phyloP scores from a whole-genome alignment of 2,888 invertebrate genomes.

The Cephus runcator region DNA sequence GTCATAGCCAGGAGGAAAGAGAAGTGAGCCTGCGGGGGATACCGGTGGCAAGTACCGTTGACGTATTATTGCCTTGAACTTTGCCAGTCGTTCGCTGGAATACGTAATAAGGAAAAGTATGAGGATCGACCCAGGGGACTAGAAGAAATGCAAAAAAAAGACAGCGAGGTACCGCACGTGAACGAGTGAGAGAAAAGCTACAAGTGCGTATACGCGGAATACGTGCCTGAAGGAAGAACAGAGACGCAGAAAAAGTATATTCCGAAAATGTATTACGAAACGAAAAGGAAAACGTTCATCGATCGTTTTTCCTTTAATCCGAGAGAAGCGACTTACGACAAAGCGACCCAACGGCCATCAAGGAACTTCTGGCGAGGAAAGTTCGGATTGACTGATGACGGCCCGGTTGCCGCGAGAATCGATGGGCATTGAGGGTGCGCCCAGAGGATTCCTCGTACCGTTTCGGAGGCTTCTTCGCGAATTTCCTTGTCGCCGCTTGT shows the following conservation, averaged over 20 bases:
- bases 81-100: not conserved
- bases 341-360: not conserved
- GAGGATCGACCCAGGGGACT: not conserved
- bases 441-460: constrained; percentile 7
- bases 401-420: constrained; percentile 33
- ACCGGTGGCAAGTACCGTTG: not conserved
- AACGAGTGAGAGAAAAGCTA: not conserved
- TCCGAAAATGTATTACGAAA: not conserved
- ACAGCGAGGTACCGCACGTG: not conserved
- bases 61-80: not conserved
- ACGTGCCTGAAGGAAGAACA: too few species aligned
- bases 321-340: not conserved
- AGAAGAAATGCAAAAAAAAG: not conserved
- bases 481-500: constrained; percentile 55
- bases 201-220: not conserved
- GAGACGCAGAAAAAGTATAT: not conserved
- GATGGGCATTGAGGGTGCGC: constrained; percentile 31
- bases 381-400: not conserved
- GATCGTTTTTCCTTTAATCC: not conserved
- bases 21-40: not conserved
- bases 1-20: not conserved
- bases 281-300: not conserved
- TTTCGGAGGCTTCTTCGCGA: constrained; percentile 39
- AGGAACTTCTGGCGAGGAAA: not conserved
- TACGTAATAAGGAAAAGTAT: not conserved